These are phyloP conservation scores for Discoglossus pictus DNA, from an alignment of 2,797 vertebrate genomes.

Conservation along the genomic window DNA sequence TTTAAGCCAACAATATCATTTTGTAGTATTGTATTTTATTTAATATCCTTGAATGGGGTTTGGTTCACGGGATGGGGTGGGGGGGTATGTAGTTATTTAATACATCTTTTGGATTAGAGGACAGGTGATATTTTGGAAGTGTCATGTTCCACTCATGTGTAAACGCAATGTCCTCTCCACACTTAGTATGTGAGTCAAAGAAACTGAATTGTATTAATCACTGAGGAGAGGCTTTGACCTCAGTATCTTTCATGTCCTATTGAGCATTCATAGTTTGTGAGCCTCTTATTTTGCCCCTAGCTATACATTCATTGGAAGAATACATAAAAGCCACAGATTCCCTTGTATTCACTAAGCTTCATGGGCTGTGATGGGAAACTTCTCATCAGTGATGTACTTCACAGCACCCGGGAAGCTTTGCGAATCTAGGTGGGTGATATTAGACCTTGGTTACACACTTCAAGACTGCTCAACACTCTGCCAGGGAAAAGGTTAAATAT, in stretches of 20 bases:
- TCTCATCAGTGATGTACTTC: no score
- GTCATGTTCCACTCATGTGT: slow-evolving; percentile 62
- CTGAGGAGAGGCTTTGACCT: slow-evolving; percentile 55
- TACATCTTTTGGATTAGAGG: slow-evolving; percentile 57
- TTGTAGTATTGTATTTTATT: background rate
- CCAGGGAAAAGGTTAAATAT: no score
- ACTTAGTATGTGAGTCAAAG: slow-evolving; percentile 20
- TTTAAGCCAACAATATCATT: background rate
- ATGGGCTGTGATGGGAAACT: no score
- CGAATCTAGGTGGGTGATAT: no score
- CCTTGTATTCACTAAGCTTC: no score
- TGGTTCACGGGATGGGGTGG: slow-evolving; percentile 19
- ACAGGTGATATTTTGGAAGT: slow-evolving; percentile 62
- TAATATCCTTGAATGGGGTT: slow-evolving; percentile 9
- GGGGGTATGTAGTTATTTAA: slow-evolving; percentile 60
- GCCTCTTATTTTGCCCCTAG: slow-evolving; percentile 40
- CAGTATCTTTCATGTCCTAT: slow-evolving; percentile 46
- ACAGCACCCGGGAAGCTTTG: no score
- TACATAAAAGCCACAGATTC: slow-evolving; percentile 28
- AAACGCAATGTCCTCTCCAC: slow-evolving; percentile 22
- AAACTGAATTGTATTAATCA: slow-evolving; percentile 54
- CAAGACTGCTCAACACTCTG: no score
- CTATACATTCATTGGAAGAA: slow-evolving; percentile 1
- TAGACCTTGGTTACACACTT: no score
- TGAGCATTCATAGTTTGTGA: slow-evolving; percentile 50